Conservation (phyloP, 2,797 vertebrate species). For the Erethizon dorsatum region DNA sequence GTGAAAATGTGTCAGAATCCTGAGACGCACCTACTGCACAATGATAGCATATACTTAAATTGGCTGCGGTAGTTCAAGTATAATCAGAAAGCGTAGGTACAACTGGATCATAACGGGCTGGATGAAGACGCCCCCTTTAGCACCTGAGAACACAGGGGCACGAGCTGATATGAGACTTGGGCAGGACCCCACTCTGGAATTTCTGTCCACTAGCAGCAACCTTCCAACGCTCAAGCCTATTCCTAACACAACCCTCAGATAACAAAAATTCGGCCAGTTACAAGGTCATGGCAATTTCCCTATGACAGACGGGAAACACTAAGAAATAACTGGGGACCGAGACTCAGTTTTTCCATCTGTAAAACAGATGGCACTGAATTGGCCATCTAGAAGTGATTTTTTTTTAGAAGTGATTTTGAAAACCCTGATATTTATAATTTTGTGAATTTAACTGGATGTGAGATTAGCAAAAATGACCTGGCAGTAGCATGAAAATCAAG, state of each 20-base stretch:
- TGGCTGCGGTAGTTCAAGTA: not conserved
- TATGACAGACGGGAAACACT: not conserved
- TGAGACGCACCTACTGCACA: not conserved
- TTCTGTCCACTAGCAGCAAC: not conserved
- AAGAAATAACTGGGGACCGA: not conserved
- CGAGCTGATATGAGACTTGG: not conserved
- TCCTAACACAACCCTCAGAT: not conserved
- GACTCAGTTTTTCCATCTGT: not conserved
- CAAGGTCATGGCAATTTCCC: not conserved
- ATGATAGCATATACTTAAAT: not conserved
- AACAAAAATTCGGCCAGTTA: not conserved
- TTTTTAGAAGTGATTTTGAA: not conserved
- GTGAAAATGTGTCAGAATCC: not conserved
- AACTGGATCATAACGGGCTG: not conserved
- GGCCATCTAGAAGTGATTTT: not conserved
- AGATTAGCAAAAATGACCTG: not conserved
- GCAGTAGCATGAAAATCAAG: not conserved
- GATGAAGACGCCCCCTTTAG: not conserved
- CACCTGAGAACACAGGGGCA: not conserved
- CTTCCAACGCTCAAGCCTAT: not conserved
- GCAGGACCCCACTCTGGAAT: not conserved
- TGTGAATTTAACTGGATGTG: not conserved
- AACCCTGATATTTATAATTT: not conserved
- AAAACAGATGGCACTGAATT: not conserved
- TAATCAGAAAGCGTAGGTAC: not conserved